Evolutionary conservation across 1,140 invertebrate genomes (phyloP), one percentile per base, ranked within the genome.

Genomic region (Andricus grossulariae): DNA sequence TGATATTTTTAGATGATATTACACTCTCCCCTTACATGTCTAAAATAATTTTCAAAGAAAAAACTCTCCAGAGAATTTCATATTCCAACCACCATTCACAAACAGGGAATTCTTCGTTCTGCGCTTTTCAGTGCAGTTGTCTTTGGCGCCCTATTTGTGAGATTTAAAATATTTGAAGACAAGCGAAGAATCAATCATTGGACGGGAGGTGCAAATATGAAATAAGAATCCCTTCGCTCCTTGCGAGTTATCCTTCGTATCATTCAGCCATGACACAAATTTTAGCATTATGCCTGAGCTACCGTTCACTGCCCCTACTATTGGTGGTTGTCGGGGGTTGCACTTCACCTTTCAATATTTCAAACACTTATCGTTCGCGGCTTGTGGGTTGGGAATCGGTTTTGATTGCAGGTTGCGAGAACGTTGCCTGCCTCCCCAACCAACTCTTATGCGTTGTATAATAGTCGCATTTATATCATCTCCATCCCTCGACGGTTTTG

Each of bases 261-360:
- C 75, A 55, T 76, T 80, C 77, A 82, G 80, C 85, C 84, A 81
- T 82, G 78, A 84, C 81, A 87, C 88, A 90, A 90, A 91, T 89
- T 87, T 82, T 83, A 77, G 85, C 85, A 88, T 88, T 88, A 88
- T 89, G 85, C 84, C 79, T 79, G 80, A 73, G 71, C 76, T 57
- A 74, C 54, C 80, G 76, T 76, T 80, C 77, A 52, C 73, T 72
- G 77, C 60, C 39, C 76, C 71, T 72, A 49, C 80, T 80, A 81
- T 80, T 83, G 77, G 71, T 75, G 75, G 81, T 79, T 80, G 75
- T 79, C 80, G 79, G 71, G 79, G 80, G 83, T 86, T 84, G 87
- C 85, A 85, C 86, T 88, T 89, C 85, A 87, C 84, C 87, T 89
- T 91, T 91, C 90, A 90, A 91, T 91, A 91, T 91, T 91, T 91